Conservation (phyloP, 1,140 invertebrate species). For the Hypothenemus hampei region DNA sequence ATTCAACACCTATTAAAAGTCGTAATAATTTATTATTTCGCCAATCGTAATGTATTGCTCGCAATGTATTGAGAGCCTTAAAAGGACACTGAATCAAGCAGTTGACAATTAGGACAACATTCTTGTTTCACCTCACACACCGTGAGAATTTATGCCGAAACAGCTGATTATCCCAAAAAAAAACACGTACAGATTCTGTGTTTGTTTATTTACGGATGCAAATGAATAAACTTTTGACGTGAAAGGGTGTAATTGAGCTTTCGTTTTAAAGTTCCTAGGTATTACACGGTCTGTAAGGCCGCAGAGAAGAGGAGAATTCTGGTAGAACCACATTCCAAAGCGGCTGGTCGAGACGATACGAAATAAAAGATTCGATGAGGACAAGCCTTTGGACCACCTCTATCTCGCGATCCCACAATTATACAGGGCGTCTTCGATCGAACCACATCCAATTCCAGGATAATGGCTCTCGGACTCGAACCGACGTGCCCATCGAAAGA, state of each 20-base stretch:
- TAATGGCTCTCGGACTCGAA: not conserved
- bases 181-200: too few relatives aligned
- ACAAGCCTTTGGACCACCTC: constrained; percentile 28
- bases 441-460: constrained; percentile 4
- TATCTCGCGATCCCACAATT: constrained; percentile 19
- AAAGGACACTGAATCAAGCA: too few relatives aligned
- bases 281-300: constrained; percentile 23
- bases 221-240: too few relatives aligned
- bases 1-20: too few relatives aligned
- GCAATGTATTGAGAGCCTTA: too few relatives aligned
- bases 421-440: constrained; percentile 16
- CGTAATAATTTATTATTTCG: too few relatives aligned
- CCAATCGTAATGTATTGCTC: too few relatives aligned
- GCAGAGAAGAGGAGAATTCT: constrained; percentile 24
- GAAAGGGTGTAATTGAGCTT: constrained; percentile 28
- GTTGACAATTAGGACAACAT: too few relatives aligned
- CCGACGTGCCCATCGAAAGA: constrained; percentile 8
- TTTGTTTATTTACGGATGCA: too few relatives aligned
- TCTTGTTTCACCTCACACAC: too few relatives aligned
- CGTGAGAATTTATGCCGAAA: too few relatives aligned
- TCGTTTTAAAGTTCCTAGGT: constrained; percentile 20
- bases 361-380: constrained; percentile 30
- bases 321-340: constrained; percentile 29
- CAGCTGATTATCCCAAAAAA: too few relatives aligned
- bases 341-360: constrained; percentile 24